Base-by-base conservation (phyloP, 2,888 invertebrate genomes). In the Xanthia togata region DNA sequence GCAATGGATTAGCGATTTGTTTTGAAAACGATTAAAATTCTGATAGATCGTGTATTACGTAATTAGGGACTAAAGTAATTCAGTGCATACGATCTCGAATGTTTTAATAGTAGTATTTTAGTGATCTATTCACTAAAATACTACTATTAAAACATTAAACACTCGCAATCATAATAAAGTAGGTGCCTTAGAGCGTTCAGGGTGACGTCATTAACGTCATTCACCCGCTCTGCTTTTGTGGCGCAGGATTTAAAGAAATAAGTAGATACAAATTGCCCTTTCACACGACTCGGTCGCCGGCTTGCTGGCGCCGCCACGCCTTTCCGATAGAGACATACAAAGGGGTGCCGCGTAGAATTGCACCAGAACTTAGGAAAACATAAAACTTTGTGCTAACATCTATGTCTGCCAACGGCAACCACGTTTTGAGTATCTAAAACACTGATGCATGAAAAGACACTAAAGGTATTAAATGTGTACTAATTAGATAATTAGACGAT, bases 201-300 rank as follows among this genome's bases (percentile, higher is more conserved):
- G 26, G 53, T 80, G 80, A 76, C 80, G 70, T 80, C 59, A 79
- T 65, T 80, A 76, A 76, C 80, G 70, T 80, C 59, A 79, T 65
- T 35, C 14, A 14, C 1, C 64, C 55, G 38, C 38, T 65, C 53
- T 59, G 60, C 65, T 47, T 79, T 74, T 69, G 38, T 31, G 31
- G 53, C 26, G 14, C 57, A 68, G 44, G 53, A 47, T 80, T 70
- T 59, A 74, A 59, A 82, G 62, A 55, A 80, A 55, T 72, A 78
- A 67, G 72, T 80, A 59, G 57, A 55, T 64, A 79, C 57, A 76
- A 80, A 76, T 80, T 76, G 70, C 80, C 70, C 50, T 62, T 76
- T 70, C 67, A 80, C 80, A 67, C 76, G 60, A 65, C 17, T 60
- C 47, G 17, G 60, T 70, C 65, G 70, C 76, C 67, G 65, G 50